phyloP scores from a whole-genome alignment of 2,888 invertebrate species.

The Tortrix viridana region DNA sequence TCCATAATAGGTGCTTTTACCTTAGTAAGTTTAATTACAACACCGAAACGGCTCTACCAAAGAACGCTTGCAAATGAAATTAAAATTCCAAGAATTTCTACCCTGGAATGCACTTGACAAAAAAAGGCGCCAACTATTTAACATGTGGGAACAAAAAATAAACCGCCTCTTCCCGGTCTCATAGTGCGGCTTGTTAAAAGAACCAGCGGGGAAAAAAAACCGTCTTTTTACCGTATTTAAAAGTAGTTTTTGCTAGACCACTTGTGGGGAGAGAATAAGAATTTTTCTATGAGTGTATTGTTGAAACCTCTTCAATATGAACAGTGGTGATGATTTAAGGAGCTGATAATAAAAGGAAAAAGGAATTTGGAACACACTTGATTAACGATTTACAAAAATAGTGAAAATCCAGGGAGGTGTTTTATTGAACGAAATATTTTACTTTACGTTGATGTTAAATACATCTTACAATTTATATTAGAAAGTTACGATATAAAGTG shows the following conservation, averaged over 20 bases:
- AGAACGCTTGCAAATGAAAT: background rate
- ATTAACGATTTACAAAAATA: too few species aligned
- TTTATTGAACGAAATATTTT: too few species aligned
- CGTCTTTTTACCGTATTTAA: background rate
- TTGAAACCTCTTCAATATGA: too few species aligned
- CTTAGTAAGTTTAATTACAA: background rate
- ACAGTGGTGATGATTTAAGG: too few species aligned
- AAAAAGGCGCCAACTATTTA: constrained; percentile 24
- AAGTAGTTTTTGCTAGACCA: background rate
- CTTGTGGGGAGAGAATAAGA: background rate
- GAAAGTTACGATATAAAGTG: too few species aligned
- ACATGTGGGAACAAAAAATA: constrained; percentile 7
- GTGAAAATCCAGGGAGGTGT: too few species aligned
- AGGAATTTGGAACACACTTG: too few species aligned
- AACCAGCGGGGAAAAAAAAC: background rate
- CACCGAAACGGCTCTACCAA: background rate
- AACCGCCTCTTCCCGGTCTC: background rate
- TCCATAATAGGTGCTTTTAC: too few species aligned
- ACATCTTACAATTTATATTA: too few species aligned
- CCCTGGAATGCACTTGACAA: constrained; percentile 5
- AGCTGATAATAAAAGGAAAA: too few species aligned
- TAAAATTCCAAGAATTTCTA: constrained; percentile 21
- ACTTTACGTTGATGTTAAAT: too few species aligned
- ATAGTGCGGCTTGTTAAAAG: constrained; percentile 19
- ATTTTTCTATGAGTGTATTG: too few species aligned